Evolutionary conservation across 2,797 vertebrate species (phyloP), one percentile per base, ranked within the genome.

Genomic region (Enteromius anoplus): DNA sequence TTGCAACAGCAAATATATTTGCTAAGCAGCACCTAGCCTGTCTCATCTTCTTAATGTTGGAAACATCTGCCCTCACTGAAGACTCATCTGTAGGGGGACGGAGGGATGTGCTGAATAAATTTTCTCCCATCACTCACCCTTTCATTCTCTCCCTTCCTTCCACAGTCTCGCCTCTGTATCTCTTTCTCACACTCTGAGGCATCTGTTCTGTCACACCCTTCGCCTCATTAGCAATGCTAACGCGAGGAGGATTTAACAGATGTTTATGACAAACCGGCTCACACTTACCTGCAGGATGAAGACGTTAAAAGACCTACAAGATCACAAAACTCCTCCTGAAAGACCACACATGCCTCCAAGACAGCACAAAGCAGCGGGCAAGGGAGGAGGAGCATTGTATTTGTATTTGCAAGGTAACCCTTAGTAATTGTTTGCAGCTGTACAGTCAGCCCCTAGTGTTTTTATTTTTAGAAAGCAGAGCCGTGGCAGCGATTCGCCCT

Each of bases 401-500:
- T 71, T 64, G 55, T 71, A 58, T 69, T 75, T 79, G 62, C 73
- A 85, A 76, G 64, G 75, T 40, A 78, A 82, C 51, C 65, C 65
- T 77, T 53, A 70, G 32, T 83, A 87, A 86, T 86, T 82, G 80
- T 84, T 79, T 69, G 29, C 84, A 81, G 64, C 71, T 84, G 70
- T 65, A 49, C 19, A 69, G 72, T 81, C 84, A 37, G 75, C 71
- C 76, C 66, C 58, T 29, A 34, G 85, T 80, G 80, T 62, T 78
- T 84, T 83, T 87, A 88, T 86, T 88, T 88, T 88, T 88, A 86
- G 82, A 80, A 87, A 51, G 55, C 71, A 49, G 42, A 73, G 78
- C n/a, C 37, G 55, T 32, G 47, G 32, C 29, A 72, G 75, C 40
- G 14, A 53, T 83, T 64, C 42, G 11, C 75, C 55, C 55, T 82